Base-by-base conservation (phyloP, 2,797 vertebrate species). In the Antennarius maculatus region DNA sequence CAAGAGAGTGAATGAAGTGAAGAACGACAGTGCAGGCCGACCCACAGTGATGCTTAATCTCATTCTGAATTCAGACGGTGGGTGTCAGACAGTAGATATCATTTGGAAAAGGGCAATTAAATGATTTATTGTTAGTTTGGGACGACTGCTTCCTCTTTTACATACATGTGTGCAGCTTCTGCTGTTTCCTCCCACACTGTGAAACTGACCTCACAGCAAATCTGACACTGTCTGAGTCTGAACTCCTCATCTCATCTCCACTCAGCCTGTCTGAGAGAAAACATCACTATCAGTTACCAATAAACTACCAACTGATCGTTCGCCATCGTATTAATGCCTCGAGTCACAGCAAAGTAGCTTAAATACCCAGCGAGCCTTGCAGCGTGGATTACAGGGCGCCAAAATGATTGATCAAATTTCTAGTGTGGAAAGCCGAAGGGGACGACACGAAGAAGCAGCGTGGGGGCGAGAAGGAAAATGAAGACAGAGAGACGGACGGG, bases 1-100 rank as follows among this genome's bases (percentile, higher is more conserved):
- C 17, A 3, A 41, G 67, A 59, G 57, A 43, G 11, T 65, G 43
- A 18, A 70, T 58, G 45, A 69, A 71, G 71, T 72, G 57, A 76
- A 41, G 45, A 77, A 64, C 47, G 43, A 61, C 12, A 47, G 57
- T 16, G 31, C 47, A 27, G 63, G 55, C 49, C 70, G 14, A 70
- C 12, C 34, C 48, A 54, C 28, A 67, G 63, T 27, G 45, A 45
- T 16, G 55, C 45, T 64, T 65, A n/a, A 56, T 57, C 17, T 74
- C 3, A 65, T 79, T 71, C 81, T 15, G 61, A 75, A 51, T 74
- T 77, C 67, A 79, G 74, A 72, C 57, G 29, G 60, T 17, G 34
- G 2, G 23, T 42, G n/a, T 68, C 61, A 80, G 72, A 62, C 51
- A 52, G 16, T 42, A 47, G 27, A 51, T 37, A 7, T 16, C 14